These are phyloP conservation scores for Kradibia gibbosae DNA, from an alignment of 1,140 invertebrate species.

Conservation along the genomic window DNA sequence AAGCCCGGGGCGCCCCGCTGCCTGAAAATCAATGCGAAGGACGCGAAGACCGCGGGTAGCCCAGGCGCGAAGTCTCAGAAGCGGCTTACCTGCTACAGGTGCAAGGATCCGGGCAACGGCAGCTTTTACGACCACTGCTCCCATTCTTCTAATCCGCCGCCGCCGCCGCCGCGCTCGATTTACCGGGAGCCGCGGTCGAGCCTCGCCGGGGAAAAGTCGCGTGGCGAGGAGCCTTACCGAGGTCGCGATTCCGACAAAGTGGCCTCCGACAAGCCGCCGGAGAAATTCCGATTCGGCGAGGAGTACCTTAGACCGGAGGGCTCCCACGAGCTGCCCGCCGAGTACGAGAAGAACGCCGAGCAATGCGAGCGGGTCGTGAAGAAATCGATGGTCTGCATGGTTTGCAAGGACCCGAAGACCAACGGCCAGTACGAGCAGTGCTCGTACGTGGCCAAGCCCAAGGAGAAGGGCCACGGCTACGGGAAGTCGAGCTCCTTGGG, in stretches of 20 bases:
- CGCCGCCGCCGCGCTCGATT: conserved; percentile 64
- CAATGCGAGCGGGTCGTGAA: conserved; percentile 66
- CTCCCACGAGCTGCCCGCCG: conserved; percentile 38
- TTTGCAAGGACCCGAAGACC: conserved; percentile 80
- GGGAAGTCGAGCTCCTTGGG: conserved; percentile 57
- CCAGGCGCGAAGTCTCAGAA: conserved; percentile 55
- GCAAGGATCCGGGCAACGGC: conserved; percentile 70
- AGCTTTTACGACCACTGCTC: conserved; percentile 72
- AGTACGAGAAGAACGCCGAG: conserved; percentile 53
- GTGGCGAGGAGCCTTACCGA: conserved; percentile 14
- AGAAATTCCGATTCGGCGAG: conserved; percentile 56
- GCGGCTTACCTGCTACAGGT: conserved; percentile 72
- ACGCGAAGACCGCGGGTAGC: neutral
- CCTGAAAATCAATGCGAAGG: conserved; percentile 54
- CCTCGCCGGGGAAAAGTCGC: conserved; percentile 55
- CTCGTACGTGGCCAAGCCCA: conserved; percentile 78
- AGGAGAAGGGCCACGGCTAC: conserved; percentile 78
- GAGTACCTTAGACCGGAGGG: conserved; percentile 62
- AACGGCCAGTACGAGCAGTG: conserved; percentile 83
- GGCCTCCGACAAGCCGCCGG: neutral
- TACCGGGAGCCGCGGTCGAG: conserved; percentile 70
- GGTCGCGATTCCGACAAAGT: neutral
- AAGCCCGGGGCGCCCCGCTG: conserved; percentile 58
- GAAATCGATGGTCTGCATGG: conserved; percentile 79
- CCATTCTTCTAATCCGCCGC: conserved; percentile 67